Evolutionary conservation across 2,888 invertebrate genomes (phyloP), one percentile per base, ranked within the genome.

Genomic region (Lasioglossum marginatum): DNA sequence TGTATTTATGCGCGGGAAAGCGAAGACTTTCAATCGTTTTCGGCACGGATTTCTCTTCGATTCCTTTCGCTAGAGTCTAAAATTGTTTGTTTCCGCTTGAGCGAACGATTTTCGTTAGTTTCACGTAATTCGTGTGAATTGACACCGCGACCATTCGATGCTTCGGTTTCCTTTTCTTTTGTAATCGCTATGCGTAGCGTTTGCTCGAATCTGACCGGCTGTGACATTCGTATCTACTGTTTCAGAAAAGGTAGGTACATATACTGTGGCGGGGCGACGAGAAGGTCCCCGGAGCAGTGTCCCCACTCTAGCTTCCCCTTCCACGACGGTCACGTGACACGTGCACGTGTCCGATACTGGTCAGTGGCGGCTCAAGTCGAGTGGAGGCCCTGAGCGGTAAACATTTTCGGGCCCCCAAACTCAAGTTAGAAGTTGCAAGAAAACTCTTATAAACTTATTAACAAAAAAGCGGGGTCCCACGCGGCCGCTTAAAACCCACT

Each of bases 11-110:
- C 76, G 76, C 75, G 76, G 78, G 72, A 48, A 86, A 86, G 85
- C 86, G 73, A 85, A 86, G 78, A 85, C 85, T 85, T 84, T 86
- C 85, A 75, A 81, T 85, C 81, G 79, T 77, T 84, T 75, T 70
- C 75, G 74, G 77, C 66, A 75, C 81, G 75, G 81, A 85, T 75
- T 83, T 72, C 66, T 6, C 43, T 72, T 66, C 68, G 68, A 80
- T 83, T 52, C n/a, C 14, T 27, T 79, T 52, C 52, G 6, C 14
- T 75, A 74, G 72, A 81, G 57, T 72, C 60, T 71, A 37, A 37
- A 57, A 37, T 74, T 57, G 63, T 57, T 37, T 66, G n/a, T 27
- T 72, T 72, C 75, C 45, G 31, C 19, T 79, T 79, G 83, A 75
- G 83, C 81, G 78, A 71, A 72, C 37, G 63, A 52, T 81, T 66